Evolutionary conservation across 2,797 vertebrate species (phyloP).

Genomic region (Australoheros facetus): DNA sequence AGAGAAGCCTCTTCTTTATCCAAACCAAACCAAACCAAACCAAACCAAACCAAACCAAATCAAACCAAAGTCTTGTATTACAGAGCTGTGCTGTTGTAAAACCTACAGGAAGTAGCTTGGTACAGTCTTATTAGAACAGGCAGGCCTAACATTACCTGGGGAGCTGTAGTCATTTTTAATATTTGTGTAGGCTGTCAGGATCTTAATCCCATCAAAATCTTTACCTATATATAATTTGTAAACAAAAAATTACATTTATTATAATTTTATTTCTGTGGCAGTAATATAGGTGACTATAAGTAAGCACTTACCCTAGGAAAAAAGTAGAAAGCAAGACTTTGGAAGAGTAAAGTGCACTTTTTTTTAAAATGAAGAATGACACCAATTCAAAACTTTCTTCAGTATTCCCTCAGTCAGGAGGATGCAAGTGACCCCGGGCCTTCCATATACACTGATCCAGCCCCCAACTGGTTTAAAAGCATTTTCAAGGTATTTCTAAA

Average conservation of each 20-base stretch:
- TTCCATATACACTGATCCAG: background rate
- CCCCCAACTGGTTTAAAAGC: conserved; percentile 12
- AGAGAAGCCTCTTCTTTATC: background rate
- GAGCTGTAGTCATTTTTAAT: background rate
- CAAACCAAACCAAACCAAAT: background rate
- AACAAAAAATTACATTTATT: background rate
- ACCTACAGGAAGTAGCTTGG: background rate
- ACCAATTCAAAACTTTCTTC: background rate
- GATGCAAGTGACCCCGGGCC: background rate
- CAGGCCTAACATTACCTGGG: background rate
- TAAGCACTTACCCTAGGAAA: background rate
- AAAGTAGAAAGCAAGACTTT: background rate
- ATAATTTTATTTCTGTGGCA: background rate
- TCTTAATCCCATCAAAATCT: background rate
- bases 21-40: background rate
- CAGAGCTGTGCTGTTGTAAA: background rate
- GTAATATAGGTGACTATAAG: background rate
- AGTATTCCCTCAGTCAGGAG: background rate
- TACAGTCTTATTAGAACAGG: background rate
- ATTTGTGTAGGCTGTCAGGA: background rate
- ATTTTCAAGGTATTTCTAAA: conserved; percentile 15
- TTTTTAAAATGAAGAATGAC: background rate
- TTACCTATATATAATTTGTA: background rate
- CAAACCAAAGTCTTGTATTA: background rate
- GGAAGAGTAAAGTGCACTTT: background rate